Base-by-base conservation (phyloP, 2,888 invertebrate genomes). In the Hecatera dysodea region DNA sequence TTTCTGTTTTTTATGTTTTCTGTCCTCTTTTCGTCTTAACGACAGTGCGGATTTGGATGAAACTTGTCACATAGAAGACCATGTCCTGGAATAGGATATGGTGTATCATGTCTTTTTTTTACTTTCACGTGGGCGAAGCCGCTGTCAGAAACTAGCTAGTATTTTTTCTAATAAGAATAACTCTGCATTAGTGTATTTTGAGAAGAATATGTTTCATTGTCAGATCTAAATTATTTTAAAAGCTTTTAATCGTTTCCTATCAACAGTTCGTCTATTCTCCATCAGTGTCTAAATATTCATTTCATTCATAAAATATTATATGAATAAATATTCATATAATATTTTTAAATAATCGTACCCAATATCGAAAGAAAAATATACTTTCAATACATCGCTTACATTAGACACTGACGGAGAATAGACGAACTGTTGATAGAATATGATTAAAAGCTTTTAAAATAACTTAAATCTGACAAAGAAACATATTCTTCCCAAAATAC, bases 201-300 rank as follows among this genome's bases (percentile, higher is more conserved):
- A 42, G 3, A 29, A 24, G 9, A n/a, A 11, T n/a, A 36, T 24
- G 11, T 11, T 46, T 24, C 6, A 19, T 12, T 24, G 1, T 27
- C 22, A 59, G 55, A 17, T 44, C 5, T 17, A 44, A 44, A 9
- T 65, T 60, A 42, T 44, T 61, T 65, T 65, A 15, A 44, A 61
- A 61, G 53, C 6, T 46, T 29, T 60, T 29, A 5, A 59, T 44
- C 15, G 29, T 17, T 2, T 22, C 17, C 15, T 33, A 33, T 65
- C 12, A 46, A 36, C 46, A 24, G 63, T 15, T 46, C 33, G 24
- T 36, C 11, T 36, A 46, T 46, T 65, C 2, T 1, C 15, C 46
- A 24, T 24, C 15, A 33, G 33, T 19, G 9, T 15, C 5, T 57
- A 12, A 62, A 19, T n/a, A 24, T 8, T 8, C 17, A n/a, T n/a